Conservation (phyloP, 2,113 vertebrate genomes). For the Scytalopus superciliaris region DNA sequence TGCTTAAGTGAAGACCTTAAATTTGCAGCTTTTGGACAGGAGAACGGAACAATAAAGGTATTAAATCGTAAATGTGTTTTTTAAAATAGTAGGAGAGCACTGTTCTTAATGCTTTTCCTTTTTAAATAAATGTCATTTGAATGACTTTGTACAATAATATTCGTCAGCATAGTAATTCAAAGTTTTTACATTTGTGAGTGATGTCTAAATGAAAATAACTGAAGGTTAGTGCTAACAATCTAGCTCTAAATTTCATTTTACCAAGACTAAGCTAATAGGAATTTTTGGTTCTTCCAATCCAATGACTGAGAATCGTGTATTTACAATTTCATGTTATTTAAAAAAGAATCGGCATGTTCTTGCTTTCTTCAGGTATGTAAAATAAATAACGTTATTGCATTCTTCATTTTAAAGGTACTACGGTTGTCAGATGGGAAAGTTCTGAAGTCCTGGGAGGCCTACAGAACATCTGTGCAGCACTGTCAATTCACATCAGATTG, state of each 20-base stretch:
- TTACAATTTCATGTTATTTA: not conserved
- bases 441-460: conserved; percentile 73
- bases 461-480: conserved; percentile 81
- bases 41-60: conserved; percentile 87
- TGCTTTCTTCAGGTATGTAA: not conserved
- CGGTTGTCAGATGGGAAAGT: conserved; percentile 79
- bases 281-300: not conserved
- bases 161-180: not conserved
- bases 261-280: not conserved
- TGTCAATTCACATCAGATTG: conserved; percentile 83
- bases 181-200: not conserved
- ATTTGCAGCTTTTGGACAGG: conserved; percentile 80
- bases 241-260: not conserved
- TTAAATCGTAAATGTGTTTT: not conserved
- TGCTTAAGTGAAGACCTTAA: conserved; percentile 77
- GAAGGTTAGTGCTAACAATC: not conserved
- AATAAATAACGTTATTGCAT: not conserved
- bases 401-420: conserved; percentile 79
- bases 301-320: not conserved
- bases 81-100: not conserved
- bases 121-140: not conserved
- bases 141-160: not conserved
- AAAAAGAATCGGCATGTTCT: not conserved
- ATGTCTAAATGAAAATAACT: not conserved
- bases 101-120: not conserved